Evolutionary conservation across 1,140 invertebrate species (phyloP).

Genomic region (Nasonia longicornis): DNA sequence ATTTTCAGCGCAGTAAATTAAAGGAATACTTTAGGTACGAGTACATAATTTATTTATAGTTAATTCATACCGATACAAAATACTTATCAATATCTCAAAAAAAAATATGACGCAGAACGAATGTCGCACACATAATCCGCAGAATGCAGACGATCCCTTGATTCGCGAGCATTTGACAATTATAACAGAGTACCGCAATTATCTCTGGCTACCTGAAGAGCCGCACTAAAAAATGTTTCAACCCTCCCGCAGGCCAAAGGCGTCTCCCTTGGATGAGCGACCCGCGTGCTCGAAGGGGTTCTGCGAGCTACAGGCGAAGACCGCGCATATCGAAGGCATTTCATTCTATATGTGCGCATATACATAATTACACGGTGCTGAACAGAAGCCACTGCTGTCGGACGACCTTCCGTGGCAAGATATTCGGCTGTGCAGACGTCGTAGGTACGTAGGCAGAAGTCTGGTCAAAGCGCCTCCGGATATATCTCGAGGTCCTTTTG

Average conservation of each 20-base stretch:
- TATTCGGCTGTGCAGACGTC: not conserved
- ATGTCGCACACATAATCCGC: too few relatives aligned
- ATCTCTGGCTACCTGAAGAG: not conserved
- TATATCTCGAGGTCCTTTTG: not conserved
- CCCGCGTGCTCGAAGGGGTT: not conserved
- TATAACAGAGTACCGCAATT: not conserved
- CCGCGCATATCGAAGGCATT: not conserved
- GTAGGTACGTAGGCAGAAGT: not conserved
- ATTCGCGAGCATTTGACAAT: not conserved
- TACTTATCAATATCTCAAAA: too few relatives aligned
- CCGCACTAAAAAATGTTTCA: not conserved
- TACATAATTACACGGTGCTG: constrained; percentile 39
- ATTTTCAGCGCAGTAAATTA: too few relatives aligned
- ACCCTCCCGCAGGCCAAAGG: constrained; percentile 1
- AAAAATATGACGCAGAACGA: too few relatives aligned
- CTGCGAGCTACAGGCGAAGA: not conserved
- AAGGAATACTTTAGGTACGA: too few relatives aligned
- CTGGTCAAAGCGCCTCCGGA: not conserved
- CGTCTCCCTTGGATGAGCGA: not conserved
- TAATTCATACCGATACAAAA: too few relatives aligned
- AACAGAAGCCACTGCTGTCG: constrained; percentile 47
- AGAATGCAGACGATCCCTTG: not conserved
- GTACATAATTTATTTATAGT: too few relatives aligned
- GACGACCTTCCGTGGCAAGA: not conserved
- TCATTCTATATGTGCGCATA: not conserved